Evolutionary conservation across 1,140 invertebrate genomes (phyloP), one percentile per base, ranked within the genome.

Genomic region (Campoletis sonorensis): DNA sequence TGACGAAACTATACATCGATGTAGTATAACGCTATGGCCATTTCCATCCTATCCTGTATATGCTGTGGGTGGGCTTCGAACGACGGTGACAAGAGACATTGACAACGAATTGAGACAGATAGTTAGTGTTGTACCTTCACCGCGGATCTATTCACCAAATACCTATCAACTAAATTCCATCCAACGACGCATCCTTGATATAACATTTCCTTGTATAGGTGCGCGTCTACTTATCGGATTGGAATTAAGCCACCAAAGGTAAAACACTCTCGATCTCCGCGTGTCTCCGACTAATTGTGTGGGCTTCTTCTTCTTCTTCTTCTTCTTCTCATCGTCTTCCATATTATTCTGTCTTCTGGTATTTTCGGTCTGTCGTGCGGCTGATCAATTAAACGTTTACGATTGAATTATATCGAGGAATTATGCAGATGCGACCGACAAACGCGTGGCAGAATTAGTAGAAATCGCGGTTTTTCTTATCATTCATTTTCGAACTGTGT

Each of bases 181-280:
- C 11, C 61, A 64, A 23, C n/a, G n/a, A n/a, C n/a, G n/a, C n/a
- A 64, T 64, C 21, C n/a, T 64, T 23, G 51, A 54, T 54, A 54
- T 21, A 64, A 26, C 23, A 23, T 64, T 13, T 64, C 61, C 51
- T n/a, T 64, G 15, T 23, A 58, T 64, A 13, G 23, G 61, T 27
- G n/a, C n/a, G n/a, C n/a, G 21, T 23, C 61, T 64, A 64, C 61
- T 64, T 64, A 64, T 64, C n/a, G 61, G 23, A 64, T 64, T 64
- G 61, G 23, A 64, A 64, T 64, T 64, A 64, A 26, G 21, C 61
- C 23, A 23, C 21, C 61, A 64, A 64, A 54, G 51, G 51, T 1
- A 54, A 54, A 54, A 64, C 61, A 64, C 61, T 64, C 21, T 26
- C 61, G 61, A 64, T 26, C 21, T 26, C 27, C 23, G 27, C 23